Conservation (phyloP, 1,140 invertebrate genomes). For the Hyles vespertilio region DNA sequence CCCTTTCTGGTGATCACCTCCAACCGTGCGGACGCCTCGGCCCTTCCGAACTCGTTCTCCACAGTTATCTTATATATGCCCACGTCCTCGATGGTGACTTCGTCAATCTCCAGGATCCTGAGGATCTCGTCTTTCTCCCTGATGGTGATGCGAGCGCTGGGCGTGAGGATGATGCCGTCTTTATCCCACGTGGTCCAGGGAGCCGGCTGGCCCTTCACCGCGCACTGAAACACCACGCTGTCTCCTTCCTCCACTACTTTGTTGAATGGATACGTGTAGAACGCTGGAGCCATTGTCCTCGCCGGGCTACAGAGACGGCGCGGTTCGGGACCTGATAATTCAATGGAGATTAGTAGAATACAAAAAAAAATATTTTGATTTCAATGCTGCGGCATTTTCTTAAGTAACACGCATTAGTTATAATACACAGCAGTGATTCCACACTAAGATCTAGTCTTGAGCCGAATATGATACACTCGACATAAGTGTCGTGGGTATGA, state of each 20-base stretch:
- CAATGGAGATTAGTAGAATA: not conserved
- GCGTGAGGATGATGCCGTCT: conserved; percentile 80
- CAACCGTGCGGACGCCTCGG: conserved; percentile 86
- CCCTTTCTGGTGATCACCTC: conserved; percentile 81
- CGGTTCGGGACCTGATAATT: conserved; percentile 40
- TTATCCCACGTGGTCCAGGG: conserved; percentile 90
- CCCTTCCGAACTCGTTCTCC: conserved; percentile 88
- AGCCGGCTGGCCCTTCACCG: conserved; percentile 84
- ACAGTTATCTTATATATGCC: conserved; percentile 87
- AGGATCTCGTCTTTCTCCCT: conserved; percentile 86
- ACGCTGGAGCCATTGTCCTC: conserved; percentile 80
- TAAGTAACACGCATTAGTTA: too few relatives aligned
- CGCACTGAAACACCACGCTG: conserved; percentile 82
- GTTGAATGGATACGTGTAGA: conserved; percentile 92
- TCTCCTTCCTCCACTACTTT: conserved; percentile 89
- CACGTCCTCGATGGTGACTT: conserved; percentile 86
- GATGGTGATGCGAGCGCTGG: conserved; percentile 80
- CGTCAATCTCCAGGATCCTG: conserved; percentile 85
- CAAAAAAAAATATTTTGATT: too few relatives aligned
- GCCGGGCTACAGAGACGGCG: conserved; percentile 49
- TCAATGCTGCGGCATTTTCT: too few relatives aligned
- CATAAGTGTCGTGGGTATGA: too few relatives aligned
- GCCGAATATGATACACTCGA: too few relatives aligned
- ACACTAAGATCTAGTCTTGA: too few relatives aligned
- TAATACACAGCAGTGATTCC: too few relatives aligned